Evolutionary conservation across 2,888 invertebrate genomes (phyloP).

Genomic region (Phalera bucephala): DNA sequence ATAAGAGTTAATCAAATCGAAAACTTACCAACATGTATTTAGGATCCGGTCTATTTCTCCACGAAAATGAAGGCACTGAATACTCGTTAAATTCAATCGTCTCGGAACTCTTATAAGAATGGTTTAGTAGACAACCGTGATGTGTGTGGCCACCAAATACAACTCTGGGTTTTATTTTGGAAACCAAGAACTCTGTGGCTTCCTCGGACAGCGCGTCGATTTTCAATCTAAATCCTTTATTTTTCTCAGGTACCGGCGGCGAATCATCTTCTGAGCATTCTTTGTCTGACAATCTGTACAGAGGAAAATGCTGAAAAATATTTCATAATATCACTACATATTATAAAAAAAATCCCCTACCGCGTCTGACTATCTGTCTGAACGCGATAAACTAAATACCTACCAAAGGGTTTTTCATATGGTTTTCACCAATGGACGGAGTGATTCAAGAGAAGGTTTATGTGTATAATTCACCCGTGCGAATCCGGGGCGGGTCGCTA

Average conservation of each 20-base stretch:
- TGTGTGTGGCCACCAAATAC: slow-evolving; percentile 96
- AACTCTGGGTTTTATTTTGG: slow-evolving; percentile 87
- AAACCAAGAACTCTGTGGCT: slow-evolving; percentile 86
- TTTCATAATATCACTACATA: too few relatives aligned
- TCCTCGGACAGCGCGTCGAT: slow-evolving; percentile 94
- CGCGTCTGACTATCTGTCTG: too few relatives aligned
- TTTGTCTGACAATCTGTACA: slow-evolving; percentile 93
- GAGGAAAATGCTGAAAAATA: slow-evolving; percentile 96
- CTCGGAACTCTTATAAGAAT: slow-evolving; percentile 49
- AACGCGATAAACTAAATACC: too few relatives aligned
- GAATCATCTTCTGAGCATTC: slow-evolving; percentile 92
- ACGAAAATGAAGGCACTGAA: slow-evolving; percentile 97
- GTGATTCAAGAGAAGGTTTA: too few relatives aligned
- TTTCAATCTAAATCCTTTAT: slow-evolving; percentile 88
- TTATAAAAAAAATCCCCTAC: too few relatives aligned
- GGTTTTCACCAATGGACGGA: too few relatives aligned
- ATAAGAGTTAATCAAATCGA: too few relatives aligned
- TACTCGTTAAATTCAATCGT: slow-evolving; percentile 84
- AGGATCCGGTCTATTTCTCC: slow-evolving; percentile 97
- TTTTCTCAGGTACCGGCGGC: slow-evolving; percentile 87
- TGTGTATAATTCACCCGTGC: too few relatives aligned
- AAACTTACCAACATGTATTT: slow-evolving; percentile 93
- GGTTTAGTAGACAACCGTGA: slow-evolving; percentile 90
- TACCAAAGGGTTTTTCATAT: too few relatives aligned
- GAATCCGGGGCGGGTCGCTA: too few relatives aligned